phyloP scores from a whole-genome alignment of 92 coral and sea anemone species.

The Porites cylindrica region DNA sequence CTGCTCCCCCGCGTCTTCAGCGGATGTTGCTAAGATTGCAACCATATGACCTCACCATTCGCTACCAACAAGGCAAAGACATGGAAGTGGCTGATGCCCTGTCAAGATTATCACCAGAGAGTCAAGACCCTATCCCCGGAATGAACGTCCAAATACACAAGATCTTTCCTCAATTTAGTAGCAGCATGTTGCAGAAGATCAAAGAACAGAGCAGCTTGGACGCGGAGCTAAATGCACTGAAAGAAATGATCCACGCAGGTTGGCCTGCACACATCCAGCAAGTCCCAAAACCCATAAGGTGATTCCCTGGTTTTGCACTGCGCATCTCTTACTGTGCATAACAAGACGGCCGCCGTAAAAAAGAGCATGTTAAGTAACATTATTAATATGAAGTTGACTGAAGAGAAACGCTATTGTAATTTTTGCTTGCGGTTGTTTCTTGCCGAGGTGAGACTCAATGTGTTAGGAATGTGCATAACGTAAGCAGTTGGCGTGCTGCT shows the following conservation, averaged over 20 bases:
- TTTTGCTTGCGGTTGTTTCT: no score
- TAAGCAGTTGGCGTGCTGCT: no score
- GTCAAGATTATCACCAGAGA: conserved; percentile 50
- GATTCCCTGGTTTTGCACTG: no score
- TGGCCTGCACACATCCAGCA: conserved; percentile 56
- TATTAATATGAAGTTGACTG: no score
- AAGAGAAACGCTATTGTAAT: no score
- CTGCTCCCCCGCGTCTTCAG: conserved; percentile 65
- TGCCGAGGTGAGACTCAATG: no score
- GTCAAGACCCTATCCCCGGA: conserved; percentile 6
- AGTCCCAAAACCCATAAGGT: conserved; percentile 29
- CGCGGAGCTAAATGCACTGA: conserved; percentile 35
- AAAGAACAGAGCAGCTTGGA: conserved; percentile 6
- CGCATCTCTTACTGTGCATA: no score
- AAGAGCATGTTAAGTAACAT: no score
- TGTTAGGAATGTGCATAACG: no score
- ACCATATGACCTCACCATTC: conserved; percentile 65
- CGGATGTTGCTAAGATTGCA: conserved; percentile 62
- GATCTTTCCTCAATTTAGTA: conserved; percentile 54
- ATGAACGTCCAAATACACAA: conserved; percentile 59
- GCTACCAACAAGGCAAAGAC: conserved; percentile 54
- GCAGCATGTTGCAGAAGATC: conserved; percentile 2
- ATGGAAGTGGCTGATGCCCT: conserved; percentile 25
- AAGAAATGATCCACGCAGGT: conserved; percentile 45
- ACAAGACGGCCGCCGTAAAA: no score